These are phyloP conservation scores for Sceloporus tristichus DNA, from an alignment of 2,113 vertebrate species.

Conservation along the genomic window DNA sequence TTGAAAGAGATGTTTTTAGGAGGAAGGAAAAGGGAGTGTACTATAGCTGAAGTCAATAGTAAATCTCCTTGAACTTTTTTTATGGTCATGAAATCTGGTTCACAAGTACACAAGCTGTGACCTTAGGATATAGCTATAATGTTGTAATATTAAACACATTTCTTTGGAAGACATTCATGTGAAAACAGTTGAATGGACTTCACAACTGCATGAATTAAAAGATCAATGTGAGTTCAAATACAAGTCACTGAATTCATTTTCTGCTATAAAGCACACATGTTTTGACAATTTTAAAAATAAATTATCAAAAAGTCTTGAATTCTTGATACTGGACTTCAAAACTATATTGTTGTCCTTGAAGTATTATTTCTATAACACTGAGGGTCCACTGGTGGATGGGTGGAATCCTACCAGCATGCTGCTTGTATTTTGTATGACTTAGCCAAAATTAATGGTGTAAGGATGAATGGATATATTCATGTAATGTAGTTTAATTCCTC, in stretches of 20 bases:
- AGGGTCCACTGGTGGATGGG: too few species aligned
- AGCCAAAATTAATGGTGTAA: neutral
- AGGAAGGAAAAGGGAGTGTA: too few species aligned
- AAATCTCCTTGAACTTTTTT: neutral
- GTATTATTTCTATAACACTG: neutral
- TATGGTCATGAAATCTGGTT: neutral
- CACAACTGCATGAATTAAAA: neutral
- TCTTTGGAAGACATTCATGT: neutral
- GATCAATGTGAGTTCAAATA: neutral
- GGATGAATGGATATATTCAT: conserved; percentile 2
- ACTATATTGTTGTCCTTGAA: neutral
- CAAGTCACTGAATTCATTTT: neutral
- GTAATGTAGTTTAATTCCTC: conserved; percentile 25
- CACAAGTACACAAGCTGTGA: neutral
- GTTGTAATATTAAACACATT: neutral
- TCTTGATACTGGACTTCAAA: neutral
- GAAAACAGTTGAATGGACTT: neutral
- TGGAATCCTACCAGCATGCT: neutral
- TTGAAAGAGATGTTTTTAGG: neutral
- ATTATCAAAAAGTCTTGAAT: neutral
- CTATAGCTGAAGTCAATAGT: neutral
- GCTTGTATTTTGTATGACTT: neutral
- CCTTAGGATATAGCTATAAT: neutral
- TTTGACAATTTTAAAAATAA: neutral
- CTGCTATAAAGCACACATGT: neutral